phyloP scores from a whole-genome alignment of 2,797 vertebrate species.

The Micrastur ruficollis region DNA sequence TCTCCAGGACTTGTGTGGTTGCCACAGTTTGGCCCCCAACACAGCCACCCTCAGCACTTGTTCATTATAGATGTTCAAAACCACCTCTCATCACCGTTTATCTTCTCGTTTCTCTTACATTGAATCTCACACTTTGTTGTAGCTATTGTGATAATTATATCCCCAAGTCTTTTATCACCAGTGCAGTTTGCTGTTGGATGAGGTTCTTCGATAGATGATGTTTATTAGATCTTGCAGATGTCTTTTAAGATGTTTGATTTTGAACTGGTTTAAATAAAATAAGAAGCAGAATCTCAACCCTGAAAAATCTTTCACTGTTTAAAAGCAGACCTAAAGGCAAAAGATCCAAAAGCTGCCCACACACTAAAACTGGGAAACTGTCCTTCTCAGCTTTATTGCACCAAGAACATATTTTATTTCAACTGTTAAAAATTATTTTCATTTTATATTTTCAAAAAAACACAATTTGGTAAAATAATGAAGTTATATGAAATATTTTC shows the following conservation, averaged over 20 bases:
- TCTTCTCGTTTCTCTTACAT: not conserved
- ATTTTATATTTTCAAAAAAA: not conserved
- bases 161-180: not conserved
- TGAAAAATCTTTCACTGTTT: not conserved
- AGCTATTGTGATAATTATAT: not conserved
- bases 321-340: not conserved
- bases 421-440: not conserved
- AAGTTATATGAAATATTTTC: not conserved
- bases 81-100: not conserved
- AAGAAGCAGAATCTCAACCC: not conserved
- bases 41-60: not conserved
- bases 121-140: not conserved
- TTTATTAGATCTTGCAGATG: not conserved
- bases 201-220: not conserved
- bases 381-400: not conserved
- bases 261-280: not conserved
- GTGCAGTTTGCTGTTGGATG: not conserved
- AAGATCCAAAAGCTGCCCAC: not conserved
- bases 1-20: not conserved
- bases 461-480: not conserved
- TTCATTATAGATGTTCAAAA: not conserved
- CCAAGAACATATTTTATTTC: not conserved
- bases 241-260: not conserved
- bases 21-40: not conserved
- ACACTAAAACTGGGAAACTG: not conserved